These are phyloP conservation scores for Mythimna albipuncta DNA, from an alignment of 2,888 invertebrate genomes.

Conservation along the genomic window DNA sequence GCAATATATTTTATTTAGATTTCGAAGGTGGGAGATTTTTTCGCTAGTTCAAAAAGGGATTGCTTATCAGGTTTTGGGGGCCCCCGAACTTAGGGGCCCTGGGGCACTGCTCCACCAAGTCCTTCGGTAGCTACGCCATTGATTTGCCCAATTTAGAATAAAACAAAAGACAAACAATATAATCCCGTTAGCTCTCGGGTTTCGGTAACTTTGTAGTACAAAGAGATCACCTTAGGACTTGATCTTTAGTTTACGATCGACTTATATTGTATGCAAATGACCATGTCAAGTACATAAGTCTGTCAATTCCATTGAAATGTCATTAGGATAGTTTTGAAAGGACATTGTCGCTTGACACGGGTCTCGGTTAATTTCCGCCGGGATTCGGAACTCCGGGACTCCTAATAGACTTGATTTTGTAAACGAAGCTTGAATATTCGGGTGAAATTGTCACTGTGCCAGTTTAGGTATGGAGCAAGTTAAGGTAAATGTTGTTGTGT, in stretches of 20 bases:
- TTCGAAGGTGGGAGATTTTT: too few species aligned
- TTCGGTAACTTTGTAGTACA: conserved; percentile 29
- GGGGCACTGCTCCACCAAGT: too few species aligned
- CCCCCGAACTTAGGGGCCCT: too few species aligned
- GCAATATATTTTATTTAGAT: too few species aligned
- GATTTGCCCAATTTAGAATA: conserved; percentile 3
- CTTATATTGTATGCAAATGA: conserved; percentile 64
- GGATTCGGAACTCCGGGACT: conserved; percentile 63
- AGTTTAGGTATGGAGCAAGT: neutral
- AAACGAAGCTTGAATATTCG: conserved; percentile 63
- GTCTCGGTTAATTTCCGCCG: conserved; percentile 83
- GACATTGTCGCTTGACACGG: conserved; percentile 72
- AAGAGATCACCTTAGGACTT: conserved; percentile 23
- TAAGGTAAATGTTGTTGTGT: neutral
- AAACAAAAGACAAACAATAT: conserved; percentile 29
- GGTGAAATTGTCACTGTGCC: neutral
- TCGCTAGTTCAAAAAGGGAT: too few species aligned
- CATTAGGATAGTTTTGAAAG: conserved; percentile 59
- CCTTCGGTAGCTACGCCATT: too few species aligned
- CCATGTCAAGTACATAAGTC: conserved; percentile 36
- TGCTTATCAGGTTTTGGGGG: too few species aligned
- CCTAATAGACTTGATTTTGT: conserved; percentile 77
- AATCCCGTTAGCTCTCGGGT: conserved; percentile 38
- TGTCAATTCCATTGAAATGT: conserved; percentile 55
- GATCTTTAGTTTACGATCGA: conserved; percentile 28